Evolutionary conservation across 2,888 invertebrate genomes (phyloP).

Genomic region (Sinopyrophorus schimmeli): DNA sequence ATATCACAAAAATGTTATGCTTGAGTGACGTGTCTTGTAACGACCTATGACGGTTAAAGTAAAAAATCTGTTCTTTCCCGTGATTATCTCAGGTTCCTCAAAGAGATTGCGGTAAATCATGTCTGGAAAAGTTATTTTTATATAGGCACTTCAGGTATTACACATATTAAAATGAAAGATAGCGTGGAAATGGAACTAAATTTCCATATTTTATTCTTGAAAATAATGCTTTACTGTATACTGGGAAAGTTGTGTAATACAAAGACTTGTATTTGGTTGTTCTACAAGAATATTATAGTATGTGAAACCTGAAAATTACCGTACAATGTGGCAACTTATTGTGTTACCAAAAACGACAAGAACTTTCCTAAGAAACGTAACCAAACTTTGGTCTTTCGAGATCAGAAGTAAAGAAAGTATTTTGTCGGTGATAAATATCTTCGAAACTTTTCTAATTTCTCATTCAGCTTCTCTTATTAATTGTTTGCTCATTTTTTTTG

Average conservation of each 20-base stretch:
- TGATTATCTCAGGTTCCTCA: conserved; percentile 18
- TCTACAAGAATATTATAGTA: conserved; percentile 3
- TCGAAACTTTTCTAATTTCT: too few relatives aligned
- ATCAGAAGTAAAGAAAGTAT: too few relatives aligned
- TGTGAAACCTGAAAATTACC: conserved; percentile 14
- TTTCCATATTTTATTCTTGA: conserved; percentile 13
- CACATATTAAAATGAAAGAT: conserved; percentile 18
- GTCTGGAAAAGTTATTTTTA: conserved; percentile 14
- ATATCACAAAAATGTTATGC: neutral
- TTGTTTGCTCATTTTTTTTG: too few relatives aligned
- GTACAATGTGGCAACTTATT: conserved; percentile 3
- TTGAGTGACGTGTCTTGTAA: conserved; percentile 5
- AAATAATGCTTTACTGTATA: conserved; percentile 14
- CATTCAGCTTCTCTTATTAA: too few relatives aligned
- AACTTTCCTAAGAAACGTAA: too few relatives aligned
- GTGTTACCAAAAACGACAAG: conserved; percentile 1
- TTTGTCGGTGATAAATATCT: too few relatives aligned
- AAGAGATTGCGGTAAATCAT: conserved; percentile 16
- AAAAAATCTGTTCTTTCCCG: conserved; percentile 15
- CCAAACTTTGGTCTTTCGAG: too few relatives aligned
- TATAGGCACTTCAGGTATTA: conserved; percentile 13
- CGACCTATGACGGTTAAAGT: conserved; percentile 11
- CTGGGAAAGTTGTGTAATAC: conserved; percentile 12
- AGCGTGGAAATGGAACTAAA: conserved; percentile 22
- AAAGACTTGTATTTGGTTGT: neutral